phyloP scores from a whole-genome alignment of 2,797 vertebrate species.

The Margarornis squamiger region DNA sequence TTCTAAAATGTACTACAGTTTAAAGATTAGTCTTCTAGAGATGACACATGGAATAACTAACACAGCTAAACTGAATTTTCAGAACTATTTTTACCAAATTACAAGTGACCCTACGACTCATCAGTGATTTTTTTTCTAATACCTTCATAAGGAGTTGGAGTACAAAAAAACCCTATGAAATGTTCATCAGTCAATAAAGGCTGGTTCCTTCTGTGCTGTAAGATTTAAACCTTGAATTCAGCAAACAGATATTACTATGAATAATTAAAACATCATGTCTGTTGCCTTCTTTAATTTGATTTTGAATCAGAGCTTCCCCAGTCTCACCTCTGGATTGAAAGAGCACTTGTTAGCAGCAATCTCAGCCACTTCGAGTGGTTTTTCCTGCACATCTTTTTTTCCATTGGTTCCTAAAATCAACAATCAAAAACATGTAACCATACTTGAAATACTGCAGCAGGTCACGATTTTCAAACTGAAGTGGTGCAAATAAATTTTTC shows the following conservation, averaged over 20 bases:
- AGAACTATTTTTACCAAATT: background rate
- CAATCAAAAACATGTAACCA: background rate
- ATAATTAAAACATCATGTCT: background rate
- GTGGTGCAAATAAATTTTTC: background rate
- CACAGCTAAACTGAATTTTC: background rate
- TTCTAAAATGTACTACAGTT: background rate
- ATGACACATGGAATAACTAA: background rate
- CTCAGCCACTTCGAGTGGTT: background rate
- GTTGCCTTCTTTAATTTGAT: background rate
- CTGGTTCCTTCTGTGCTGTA: background rate
- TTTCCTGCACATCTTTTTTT: background rate
- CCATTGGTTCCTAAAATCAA: conserved; percentile 14
- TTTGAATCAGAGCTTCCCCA: background rate
- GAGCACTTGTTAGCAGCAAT: background rate
- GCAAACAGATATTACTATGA: background rate
- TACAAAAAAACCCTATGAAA: background rate
- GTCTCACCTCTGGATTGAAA: background rate
- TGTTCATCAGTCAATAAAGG: background rate
- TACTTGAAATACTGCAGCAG: background rate
- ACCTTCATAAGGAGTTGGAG: background rate
- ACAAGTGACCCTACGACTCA: background rate
- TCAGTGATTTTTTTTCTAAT: background rate
- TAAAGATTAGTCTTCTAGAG: background rate
- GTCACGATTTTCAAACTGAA: background rate
- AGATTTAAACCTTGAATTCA: background rate